Conservation (phyloP, 2,113 vertebrate species). For the Callocephalon fimbriatum region DNA sequence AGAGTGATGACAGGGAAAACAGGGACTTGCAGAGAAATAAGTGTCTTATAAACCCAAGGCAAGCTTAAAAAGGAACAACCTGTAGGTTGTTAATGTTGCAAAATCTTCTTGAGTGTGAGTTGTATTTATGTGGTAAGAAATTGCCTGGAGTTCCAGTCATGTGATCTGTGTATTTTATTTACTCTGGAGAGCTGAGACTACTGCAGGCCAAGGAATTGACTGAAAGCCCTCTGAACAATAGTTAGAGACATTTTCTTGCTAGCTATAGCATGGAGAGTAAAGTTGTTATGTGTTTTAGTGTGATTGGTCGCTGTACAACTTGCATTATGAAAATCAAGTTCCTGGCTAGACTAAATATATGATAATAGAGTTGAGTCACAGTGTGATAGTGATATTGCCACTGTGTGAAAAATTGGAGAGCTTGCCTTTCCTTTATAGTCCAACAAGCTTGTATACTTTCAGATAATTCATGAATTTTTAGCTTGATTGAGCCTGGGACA, state of each 20-base stretch:
- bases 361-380: background rate
- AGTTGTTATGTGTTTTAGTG: background rate
- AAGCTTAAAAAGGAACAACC: background rate
- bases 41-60: background rate
- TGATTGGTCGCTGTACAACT: background rate
- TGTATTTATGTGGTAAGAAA: background rate
- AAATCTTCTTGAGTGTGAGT: background rate
- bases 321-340: background rate
- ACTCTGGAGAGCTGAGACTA: background rate
- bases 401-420: background rate
- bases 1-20: background rate
- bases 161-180: background rate
- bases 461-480: background rate
- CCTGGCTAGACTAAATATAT: background rate
- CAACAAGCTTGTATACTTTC: background rate
- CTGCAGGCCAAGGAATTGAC: background rate
- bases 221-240: background rate
- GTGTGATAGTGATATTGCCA: background rate
- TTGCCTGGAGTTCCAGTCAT: background rate
- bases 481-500: background rate
- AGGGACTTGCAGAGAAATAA: background rate
- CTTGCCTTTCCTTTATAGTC: background rate
- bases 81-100: background rate
- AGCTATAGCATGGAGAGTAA: background rate
- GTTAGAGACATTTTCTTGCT: background rate